Percentiles rank a stretch among this genome's conserved stretches.
Evolutionary conservation across 2,888 invertebrate species (phyloP).

Genomic region (Patella ulyssiponensis): DNA sequence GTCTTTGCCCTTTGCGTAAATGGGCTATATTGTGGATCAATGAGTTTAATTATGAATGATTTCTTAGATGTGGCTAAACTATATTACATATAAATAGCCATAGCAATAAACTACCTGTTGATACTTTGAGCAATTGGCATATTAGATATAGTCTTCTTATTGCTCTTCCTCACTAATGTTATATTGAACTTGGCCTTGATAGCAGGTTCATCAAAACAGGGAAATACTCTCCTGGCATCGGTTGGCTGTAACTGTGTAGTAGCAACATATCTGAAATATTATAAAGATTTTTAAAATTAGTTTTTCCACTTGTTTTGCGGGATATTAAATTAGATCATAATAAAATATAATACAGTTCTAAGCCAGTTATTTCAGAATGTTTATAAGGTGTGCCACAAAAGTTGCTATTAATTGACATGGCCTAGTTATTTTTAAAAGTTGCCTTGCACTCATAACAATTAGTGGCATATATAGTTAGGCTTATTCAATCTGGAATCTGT

Average conservation of each 20-base stretch:
- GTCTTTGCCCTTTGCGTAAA: too few species aligned
- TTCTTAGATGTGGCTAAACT: too few species aligned
- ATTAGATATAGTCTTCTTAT: slow-evolving; percentile 55
- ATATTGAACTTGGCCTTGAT: slow-evolving; percentile 89
- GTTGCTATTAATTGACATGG: too few species aligned
- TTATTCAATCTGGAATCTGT: too few species aligned
- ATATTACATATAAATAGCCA: too few species aligned
- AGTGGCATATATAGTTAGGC: too few species aligned
- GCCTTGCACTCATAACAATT: too few species aligned
- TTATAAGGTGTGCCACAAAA: too few species aligned
- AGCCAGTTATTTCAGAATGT: background rate
- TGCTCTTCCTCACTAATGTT: slow-evolving; percentile 76
- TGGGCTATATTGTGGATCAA: too few species aligned
- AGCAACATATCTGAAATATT: slow-evolving; percentile 76
- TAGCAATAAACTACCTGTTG: too few species aligned
- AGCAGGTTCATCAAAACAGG: slow-evolving; percentile 92
- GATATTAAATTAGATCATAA: background rate
- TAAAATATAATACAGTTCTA: background rate
- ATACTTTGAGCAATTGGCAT: slow-evolving; percentile 38
- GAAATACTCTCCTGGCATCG: slow-evolving; percentile 91
- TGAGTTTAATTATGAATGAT: too few species aligned
- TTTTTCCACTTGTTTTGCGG: background rate
- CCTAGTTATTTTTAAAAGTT: too few species aligned
- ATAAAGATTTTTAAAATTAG: slow-evolving; percentile 10
- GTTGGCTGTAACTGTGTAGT: slow-evolving; percentile 91